phyloP scores from a whole-genome alignment of 2,888 invertebrate genomes.

The Argyra leucocephala region DNA sequence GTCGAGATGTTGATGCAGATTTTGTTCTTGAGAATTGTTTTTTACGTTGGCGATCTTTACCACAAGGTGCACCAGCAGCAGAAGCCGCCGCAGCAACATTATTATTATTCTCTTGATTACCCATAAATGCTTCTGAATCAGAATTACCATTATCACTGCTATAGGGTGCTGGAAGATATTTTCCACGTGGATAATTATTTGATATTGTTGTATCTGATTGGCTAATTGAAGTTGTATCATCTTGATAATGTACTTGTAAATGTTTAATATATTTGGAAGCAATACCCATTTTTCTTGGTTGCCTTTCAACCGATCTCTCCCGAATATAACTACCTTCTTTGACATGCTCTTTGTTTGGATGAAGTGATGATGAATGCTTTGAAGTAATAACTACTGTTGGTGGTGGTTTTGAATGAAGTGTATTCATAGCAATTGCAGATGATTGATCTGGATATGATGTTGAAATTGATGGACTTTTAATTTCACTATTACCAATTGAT shows the following conservation, averaged over 20 bases:
- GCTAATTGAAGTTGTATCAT: conserved; percentile 40
- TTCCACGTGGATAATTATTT: conserved; percentile 38
- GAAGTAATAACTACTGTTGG: conserved; percentile 6
- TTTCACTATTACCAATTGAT: conserved; percentile 45
- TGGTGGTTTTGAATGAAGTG: conserved; percentile 29
- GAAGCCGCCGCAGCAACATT: conserved; percentile 29
- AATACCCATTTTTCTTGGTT: conserved; percentile 32
- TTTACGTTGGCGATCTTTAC: conserved; percentile 51
- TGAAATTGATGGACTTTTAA: conserved; percentile 35
- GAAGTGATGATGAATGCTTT: conserved; percentile 15
- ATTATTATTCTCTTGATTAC: conserved; percentile 45
- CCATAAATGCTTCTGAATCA: conserved; percentile 37
- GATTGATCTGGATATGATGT: conserved; percentile 28
- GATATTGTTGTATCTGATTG: conserved; percentile 43
- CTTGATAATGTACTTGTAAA: conserved; percentile 33
- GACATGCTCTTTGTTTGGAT: background rate
- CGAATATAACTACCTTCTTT: conserved; percentile 20
- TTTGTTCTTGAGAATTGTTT: conserved; percentile 61
- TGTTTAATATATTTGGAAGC: conserved; percentile 41
- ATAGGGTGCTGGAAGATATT: conserved; percentile 31
- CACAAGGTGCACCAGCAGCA: conserved; percentile 20
- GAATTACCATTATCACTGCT: conserved; percentile 42
- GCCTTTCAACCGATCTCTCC: conserved; percentile 28
- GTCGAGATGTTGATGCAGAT: conserved; percentile 59
- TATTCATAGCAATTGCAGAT: conserved; percentile 16